Conservation (phyloP, 2,113 vertebrate genomes). For the Octodon degus region DNA sequence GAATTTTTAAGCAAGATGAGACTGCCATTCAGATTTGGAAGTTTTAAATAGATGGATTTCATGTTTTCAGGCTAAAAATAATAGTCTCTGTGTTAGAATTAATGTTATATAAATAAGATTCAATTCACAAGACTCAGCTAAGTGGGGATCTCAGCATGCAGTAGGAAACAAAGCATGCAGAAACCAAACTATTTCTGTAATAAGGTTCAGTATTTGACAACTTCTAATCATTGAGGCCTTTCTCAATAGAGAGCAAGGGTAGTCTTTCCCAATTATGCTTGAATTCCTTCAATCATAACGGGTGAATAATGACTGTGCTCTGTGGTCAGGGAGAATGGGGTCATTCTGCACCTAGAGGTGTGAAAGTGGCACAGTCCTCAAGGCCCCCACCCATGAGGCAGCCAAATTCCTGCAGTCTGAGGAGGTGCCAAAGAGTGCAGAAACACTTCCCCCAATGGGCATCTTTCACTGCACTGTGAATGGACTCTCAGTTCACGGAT, state of each 20-base stretch:
- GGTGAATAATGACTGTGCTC: not conserved
- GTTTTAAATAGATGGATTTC: constrained; percentile 62
- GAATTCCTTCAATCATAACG: not conserved
- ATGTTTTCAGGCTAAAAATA: constrained; percentile 65
- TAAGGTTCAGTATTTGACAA: not conserved
- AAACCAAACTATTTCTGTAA: constrained; percentile 30
- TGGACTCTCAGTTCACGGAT: constrained; percentile 67
- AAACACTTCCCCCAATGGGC: constrained; percentile 40
- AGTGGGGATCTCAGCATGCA: not conserved
- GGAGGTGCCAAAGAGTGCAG: constrained; percentile 27
- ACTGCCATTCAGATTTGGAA: constrained; percentile 48
- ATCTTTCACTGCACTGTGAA: constrained; percentile 80
- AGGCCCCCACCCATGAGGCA: not conserved
- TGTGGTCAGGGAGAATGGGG: constrained; percentile 7
- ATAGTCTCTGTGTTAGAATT: not conserved
- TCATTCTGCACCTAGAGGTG: constrained; percentile 23
- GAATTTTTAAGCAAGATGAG: constrained; percentile 62
- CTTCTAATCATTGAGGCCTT: not conserved
- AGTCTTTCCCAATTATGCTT: not conserved
- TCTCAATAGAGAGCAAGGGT: not conserved
- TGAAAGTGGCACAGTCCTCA: constrained; percentile 49
- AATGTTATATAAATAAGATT: constrained; percentile 36
- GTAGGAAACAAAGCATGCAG: not conserved
- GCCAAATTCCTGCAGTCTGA: constrained; percentile 65
- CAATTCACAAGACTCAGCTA: constrained; percentile 19